Evolutionary conservation across 2,797 vertebrate species (phyloP), one percentile per base, ranked within the genome.

Genomic region (Crypturellus tataupa): DNA sequence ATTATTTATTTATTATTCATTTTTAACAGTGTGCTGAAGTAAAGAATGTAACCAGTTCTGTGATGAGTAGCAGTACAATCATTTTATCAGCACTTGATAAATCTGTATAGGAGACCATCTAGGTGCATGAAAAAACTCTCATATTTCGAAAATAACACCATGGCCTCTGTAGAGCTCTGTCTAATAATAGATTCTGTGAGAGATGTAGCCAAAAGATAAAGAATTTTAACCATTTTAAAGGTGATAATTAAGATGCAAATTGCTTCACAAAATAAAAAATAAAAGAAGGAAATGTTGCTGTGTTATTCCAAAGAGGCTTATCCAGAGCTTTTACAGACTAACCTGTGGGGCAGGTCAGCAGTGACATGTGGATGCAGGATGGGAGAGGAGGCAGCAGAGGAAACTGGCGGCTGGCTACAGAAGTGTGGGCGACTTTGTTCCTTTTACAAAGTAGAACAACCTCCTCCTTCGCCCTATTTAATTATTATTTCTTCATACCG

Each of bases 101-200:
- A 29, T 68, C 51, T 5, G n/a, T 64, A 0, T 15, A 71, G 58
- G 58, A 71, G n/a, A n/a, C 59, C 58, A 47, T 46, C 17, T 49
- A 13, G 21, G 7, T 70, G 0, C 10, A 53, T 33, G 10, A 67
- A 58, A 46, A 77, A 2, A 5, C 60, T 23, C 10, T 58, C 5
- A 3, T 11, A 6, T 21, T 21, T 18, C 42, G 59, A 47, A 29
- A 21, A 49, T 1, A 7, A 1, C 39, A 55, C 0, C 58, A 8
- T 33, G 72, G 23, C 16, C 16, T 44, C 8, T 62, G n/a, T 55
- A 35, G 29, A 44, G 9, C 53, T 79, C 33, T 90, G 51, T 47
- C 67, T 58, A 10, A 35, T 49, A 29, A 33, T 3, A 69, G 47
- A 19, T 55, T 35, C 63, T 56, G 59, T 59, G 17, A 17, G 70